These are phyloP conservation scores for Callionymus lyra DNA, from an alignment of 2,113 vertebrate genomes.

Conservation along the genomic window DNA sequence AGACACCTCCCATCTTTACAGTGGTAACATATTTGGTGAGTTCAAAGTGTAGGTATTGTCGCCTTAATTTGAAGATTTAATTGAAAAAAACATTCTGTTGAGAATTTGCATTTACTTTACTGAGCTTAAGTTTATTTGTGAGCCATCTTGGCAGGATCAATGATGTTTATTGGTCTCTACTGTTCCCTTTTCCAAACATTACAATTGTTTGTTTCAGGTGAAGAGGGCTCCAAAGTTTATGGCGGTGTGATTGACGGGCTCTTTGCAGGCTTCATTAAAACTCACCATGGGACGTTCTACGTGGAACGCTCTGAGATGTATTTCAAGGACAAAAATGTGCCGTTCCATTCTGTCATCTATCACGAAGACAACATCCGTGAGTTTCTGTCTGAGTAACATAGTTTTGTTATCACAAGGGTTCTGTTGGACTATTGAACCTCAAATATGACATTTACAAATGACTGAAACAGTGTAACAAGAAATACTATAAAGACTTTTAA, in stretches of 20 bases:
- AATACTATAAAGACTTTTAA: too few relatives aligned
- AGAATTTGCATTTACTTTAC: too few relatives aligned
- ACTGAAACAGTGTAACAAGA: too few relatives aligned
- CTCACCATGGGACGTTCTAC: conserved; percentile 84
- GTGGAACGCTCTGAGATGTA: conserved; percentile 93
- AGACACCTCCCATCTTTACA: conserved; percentile 96
- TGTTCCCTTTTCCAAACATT: too few relatives aligned
- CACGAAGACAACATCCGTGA: conserved; percentile 94
- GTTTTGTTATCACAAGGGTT: neutral
- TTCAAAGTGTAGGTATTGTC: too few relatives aligned
- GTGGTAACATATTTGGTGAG: conserved; percentile 90
- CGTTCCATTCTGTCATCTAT: conserved; percentile 95
- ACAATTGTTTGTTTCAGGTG: conserved; percentile 65
- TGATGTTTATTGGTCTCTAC: too few relatives aligned
- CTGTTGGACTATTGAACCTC: too few relatives aligned
- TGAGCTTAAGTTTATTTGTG: too few relatives aligned
- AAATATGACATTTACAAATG: too few relatives aligned
- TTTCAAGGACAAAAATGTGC: conserved; percentile 70
- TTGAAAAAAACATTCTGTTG: too few relatives aligned
- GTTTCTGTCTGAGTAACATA: conserved; percentile 38
- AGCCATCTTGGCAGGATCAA: too few relatives aligned
- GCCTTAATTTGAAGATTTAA: too few relatives aligned
- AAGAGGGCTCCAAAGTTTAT: conserved; percentile 82
- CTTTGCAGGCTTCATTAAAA: conserved; percentile 94
- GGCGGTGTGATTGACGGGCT: conserved; percentile 87